Evolutionary conservation across 2,113 vertebrate genomes (phyloP).

Genomic region (Eudorcas thomsonii): DNA sequence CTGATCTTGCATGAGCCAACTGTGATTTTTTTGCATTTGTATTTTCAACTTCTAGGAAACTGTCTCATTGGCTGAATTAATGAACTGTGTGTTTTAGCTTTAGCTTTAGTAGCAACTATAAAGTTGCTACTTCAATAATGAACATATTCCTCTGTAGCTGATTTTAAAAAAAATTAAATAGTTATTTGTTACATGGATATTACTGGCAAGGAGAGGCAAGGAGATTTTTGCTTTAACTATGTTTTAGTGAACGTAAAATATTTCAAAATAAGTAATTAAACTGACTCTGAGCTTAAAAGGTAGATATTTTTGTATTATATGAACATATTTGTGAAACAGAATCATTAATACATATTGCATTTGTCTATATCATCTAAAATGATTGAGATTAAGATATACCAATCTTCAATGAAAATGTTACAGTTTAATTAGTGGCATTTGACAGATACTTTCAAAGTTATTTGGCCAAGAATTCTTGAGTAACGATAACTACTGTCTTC

Average conservation of each 20-base stretch:
- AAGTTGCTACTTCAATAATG: background rate
- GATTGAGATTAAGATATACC: background rate
- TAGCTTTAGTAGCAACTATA: background rate
- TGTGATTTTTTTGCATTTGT: background rate
- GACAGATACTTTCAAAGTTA: background rate
- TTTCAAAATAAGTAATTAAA: background rate
- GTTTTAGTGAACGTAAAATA: background rate
- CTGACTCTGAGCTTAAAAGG: background rate
- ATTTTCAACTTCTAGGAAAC: background rate
- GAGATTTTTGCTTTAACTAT: background rate
- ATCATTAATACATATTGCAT: background rate
- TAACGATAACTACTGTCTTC: background rate
- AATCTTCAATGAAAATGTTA: background rate
- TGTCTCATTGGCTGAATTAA: background rate
- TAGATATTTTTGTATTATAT: background rate
- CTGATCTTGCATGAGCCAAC: background rate
- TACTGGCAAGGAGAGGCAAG: background rate
- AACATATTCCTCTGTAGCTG: background rate
- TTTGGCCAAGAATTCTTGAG: background rate
- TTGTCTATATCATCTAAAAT: background rate
- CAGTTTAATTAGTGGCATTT: background rate
- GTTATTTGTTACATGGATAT: background rate
- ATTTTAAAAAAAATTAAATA: background rate
- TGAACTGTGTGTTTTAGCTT: background rate
- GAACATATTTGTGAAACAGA: background rate